Percentiles rank a stretch among this genome's conserved stretches.
These are phyloP conservation scores for Ophiothrix spiculata DNA, from an alignment of 35 echinoderm and acorn worm genomes.

Conservation along the genomic window DNA sequence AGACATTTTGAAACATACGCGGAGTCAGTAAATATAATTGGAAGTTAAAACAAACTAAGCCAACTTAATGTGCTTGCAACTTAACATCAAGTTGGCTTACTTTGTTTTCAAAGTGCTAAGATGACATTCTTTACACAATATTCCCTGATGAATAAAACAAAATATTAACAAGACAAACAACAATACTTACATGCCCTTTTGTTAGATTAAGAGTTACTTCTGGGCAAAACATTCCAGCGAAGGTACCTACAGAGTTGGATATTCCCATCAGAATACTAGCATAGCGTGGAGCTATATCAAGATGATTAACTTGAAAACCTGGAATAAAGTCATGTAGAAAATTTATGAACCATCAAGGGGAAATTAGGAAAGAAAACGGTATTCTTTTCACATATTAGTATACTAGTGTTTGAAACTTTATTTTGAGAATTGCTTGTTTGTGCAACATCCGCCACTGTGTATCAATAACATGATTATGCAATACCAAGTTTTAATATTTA, in stretches of 20 bases:
- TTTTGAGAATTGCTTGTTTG: no score
- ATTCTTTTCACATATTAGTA: background rate
- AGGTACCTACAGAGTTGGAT: slow-evolving; percentile 86
- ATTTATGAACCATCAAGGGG: no score
- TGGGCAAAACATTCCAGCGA: slow-evolving; percentile 94
- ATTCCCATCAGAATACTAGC: slow-evolving; percentile 99
- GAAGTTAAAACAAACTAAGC: background rate
- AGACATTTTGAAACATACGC: no score
- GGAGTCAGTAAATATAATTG: background rate
- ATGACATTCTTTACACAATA: no score
- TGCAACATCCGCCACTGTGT: background rate
- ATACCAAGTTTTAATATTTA: background rate
- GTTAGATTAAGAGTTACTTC: slow-evolving; percentile 79
- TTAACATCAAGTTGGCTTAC: no score
- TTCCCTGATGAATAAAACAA: background rate
- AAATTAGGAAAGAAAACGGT: background rate
- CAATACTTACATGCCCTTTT: slow-evolving; percentile 54
- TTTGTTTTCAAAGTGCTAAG: no score
- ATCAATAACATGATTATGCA: background rate
- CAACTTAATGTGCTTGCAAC: background rate
- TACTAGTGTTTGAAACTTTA: no score
- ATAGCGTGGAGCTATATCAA: slow-evolving; percentile 95
- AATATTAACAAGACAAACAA: slow-evolving; percentile 9
- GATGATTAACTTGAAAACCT: slow-evolving; percentile 99
- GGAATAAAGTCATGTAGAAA: slow-evolving; percentile 18